Evolutionary conservation across 92 coral and sea anemone genomes (phyloP), one percentile per base, ranked within the genome.

Genomic region (Actinostola sp.): DNA sequence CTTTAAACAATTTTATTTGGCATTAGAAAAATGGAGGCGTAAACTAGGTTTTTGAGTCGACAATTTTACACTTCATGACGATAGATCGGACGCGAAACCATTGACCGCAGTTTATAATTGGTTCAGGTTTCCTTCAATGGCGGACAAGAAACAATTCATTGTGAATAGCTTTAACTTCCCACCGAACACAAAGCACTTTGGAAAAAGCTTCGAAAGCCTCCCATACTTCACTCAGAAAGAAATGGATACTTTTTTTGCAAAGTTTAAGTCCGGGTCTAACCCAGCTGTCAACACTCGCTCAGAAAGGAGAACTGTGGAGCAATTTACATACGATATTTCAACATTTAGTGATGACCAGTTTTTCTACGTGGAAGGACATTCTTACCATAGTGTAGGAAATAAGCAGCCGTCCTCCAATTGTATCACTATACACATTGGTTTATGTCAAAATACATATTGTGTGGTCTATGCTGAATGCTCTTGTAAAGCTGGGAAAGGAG

Each of bases 401-500:
- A 62, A 62, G 67, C 67, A 53, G 24, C 35, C 34, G 49, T 27
- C 44, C 4, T 20, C 15, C 8, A 46, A 70, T 20, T 27, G 24
- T 9, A 54, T 70, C 25, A 31, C 29, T 32, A 41, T 30, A 20
- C 71, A 29, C 33, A 72, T 57, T 72, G 78, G 68, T 53, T 57
- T 72, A 38, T 39, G 67, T 51, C 35, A 32, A 38, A 72, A 33
- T 29, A 58, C 41, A 31, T 55, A 74, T 29, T 10, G 46, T 53
- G 79, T 59, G 34, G 54, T 60, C 7, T 73, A 35, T 73, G 71
- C 71, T 21, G 79, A 73, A 33, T 73, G 79, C 59, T 60, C 72
- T 0, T 59, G 67, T 43, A 73, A 73, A 43, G 79, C 79, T 58
- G 79, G 79, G 38, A 72, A 72, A 27, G 71, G 79, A 55, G 79